Evolutionary conservation across 1,140 invertebrate genomes (phyloP), one percentile per base, ranked within the genome.

Genomic region (Akabosia matsudoensis): DNA sequence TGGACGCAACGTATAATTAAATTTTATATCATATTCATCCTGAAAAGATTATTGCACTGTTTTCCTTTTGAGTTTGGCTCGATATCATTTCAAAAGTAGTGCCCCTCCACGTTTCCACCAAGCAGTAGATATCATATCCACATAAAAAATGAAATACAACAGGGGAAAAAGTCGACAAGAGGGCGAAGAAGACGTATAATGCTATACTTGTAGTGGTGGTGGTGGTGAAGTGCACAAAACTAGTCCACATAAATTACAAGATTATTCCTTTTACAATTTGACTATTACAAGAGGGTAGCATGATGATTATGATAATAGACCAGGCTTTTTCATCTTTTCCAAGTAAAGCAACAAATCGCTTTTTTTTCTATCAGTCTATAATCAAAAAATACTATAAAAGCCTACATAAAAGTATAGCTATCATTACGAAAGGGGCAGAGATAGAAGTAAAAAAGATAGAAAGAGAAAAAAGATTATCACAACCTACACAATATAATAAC

Each of bases 181-280:
- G 37, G 37, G 37, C 37, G 37, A 45, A n/a, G n/a, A n/a, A n/a
- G n/a, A n/a, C n/a, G n/a, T n/a, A n/a, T n/a, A n/a, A n/a, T n/a
- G n/a, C n/a, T n/a, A n/a, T n/a, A n/a, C n/a, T n/a, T n/a, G n/a
- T n/a, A n/a, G n/a, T n/a, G n/a, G 37, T 45, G 37, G 18, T 45
- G 37, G 37, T 45, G 37, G 54, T 61, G 54, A 30, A 67, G 61
- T 67, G 61, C 28, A 31, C 61, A 67, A 67, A n/a, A 67, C 61
- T 67, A 67, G 61, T 67, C 61, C 61, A 67, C 61, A 67, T 67
- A 67, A 67, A 67, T 67, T 67, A 67, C 61, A 67, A 67, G 61
- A 67, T 67, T 67, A 67, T 67, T 30, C 61, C 30, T 67, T 67
- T 67, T 67, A 67, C 61, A 67, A 30, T 67, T 13, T 67, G 30